phyloP scores from a whole-genome alignment of 2,888 invertebrate species.

The Anodontia alba region DNA sequence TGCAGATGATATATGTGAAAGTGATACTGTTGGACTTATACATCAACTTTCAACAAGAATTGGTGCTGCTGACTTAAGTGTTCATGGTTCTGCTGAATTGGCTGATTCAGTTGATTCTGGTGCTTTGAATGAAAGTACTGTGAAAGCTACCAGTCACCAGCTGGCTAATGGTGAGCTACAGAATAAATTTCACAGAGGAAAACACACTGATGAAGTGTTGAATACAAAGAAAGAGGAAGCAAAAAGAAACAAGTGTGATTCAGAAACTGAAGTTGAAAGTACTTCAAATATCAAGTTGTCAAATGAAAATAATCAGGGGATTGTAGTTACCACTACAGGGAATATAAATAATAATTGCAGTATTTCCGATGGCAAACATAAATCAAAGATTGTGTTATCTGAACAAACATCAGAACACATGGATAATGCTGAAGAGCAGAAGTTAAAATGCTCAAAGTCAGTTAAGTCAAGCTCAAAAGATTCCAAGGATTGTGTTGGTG shows the following conservation, averaged over 20 bases:
- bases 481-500: not conserved
- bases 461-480: not conserved
- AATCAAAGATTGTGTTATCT: not conserved
- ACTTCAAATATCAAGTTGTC: not conserved
- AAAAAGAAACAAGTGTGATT: not conserved
- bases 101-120: not conserved
- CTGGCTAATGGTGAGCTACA: not conserved
- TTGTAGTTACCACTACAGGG: not conserved
- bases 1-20: not conserved
- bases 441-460: not conserved
- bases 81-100: not conserved
- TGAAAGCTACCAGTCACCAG: not conserved
- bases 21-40: not conserved
- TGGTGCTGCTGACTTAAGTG: not conserved
- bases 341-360: conserved; percentile 6
- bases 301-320: not conserved
- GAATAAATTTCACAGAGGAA: not conserved
- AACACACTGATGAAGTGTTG: not conserved
- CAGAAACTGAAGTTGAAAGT: not conserved
- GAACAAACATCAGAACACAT: not conserved
- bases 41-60: not conserved
- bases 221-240: too few relatives aligned
- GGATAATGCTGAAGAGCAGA: not conserved
- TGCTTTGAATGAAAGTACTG: not conserved
- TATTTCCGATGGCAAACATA: not conserved